phyloP scores from a whole-genome alignment of 2,113 vertebrate species.

The Zapornia atra region DNA sequence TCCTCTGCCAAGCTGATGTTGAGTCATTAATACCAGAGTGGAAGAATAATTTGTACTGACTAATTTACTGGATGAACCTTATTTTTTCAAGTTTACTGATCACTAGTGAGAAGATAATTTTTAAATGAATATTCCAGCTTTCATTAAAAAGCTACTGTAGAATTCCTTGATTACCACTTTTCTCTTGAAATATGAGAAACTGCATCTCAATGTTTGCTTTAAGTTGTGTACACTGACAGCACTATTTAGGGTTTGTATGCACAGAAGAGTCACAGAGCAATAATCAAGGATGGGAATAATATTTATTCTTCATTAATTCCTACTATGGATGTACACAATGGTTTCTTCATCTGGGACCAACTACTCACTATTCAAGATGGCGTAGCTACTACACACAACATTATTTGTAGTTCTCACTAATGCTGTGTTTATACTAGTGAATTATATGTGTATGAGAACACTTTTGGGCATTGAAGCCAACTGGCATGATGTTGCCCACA shows the following conservation, averaged over 20 bases:
- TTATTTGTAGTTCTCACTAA: not conserved
- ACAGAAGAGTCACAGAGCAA: not conserved
- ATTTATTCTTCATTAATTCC: not conserved
- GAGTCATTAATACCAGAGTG: constrained; percentile 58
- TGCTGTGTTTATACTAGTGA: not conserved
- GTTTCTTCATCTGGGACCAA: not conserved
- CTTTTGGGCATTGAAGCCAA: not conserved
- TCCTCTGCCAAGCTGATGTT: constrained; percentile 54
- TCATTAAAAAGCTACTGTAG: not conserved
- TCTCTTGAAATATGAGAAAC: not conserved
- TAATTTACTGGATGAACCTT: constrained; percentile 46
- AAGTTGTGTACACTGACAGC: not conserved
- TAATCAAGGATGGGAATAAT: not conserved
- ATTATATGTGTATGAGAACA: not conserved
- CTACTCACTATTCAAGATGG: not conserved
- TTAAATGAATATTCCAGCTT: not conserved
- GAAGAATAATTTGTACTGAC: constrained; percentile 38
- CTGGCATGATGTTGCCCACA: not conserved
- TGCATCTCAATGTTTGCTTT: not conserved
- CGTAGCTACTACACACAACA: not conserved
- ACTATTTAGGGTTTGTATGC: not conserved
- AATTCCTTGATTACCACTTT: not conserved
- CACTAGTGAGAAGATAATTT: not conserved
- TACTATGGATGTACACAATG: not conserved
- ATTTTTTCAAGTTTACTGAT: constrained; percentile 22